Base-by-base conservation (phyloP, 2,888 invertebrate genomes). In the Hydriomena furcata region DNA sequence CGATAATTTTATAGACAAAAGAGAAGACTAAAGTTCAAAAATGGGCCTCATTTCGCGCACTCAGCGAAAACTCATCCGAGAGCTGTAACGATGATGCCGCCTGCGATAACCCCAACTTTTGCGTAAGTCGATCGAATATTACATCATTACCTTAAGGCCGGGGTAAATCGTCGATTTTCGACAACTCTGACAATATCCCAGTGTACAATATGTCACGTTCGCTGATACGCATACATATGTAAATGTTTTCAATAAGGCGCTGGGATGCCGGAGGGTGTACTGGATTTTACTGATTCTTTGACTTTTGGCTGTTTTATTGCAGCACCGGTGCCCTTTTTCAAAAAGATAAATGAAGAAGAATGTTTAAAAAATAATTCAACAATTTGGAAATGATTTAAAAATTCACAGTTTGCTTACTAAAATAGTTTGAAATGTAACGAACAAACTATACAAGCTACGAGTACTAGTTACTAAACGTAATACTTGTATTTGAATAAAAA, bases 241-340 rank as follows among this genome's bases (percentile, higher is more conserved):
- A 84, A 83, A 84, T 84, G 77, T 82, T 84, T 83, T 82, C 84
- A 84, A 84, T 85, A 84, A 83, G 77, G 73, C 44, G 30, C 42
- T 23, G 46, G 23, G 46, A 38, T 28, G 68, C 60, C 66, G 61
- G 46, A 65, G 71, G 68, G 68, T 70, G 72, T 68, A 73, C 65
- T 71, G 76, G 23, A 74, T 73, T 56, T 55, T 56, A 54, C 58
- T 43, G 49, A 54, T 45, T 53, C 51, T 51, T 50, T 46, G 55
- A 55, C 47, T 60, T 55, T 42, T 46, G 17, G 37, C 32, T 21
- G 25, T 52, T 20, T 7, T 37, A 31, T 23, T 30, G 31, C n/a
- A 23, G 10, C 8, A 24, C 13, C 11, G 36, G 7, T 8, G n/a
- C 23, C 6, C 25, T 38, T 37, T 37, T 38, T 38, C 27, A 27